A percentile compares a stretch with the other conserved stretches of the same genome.
phyloP scores from a whole-genome alignment of 1,140 invertebrate species.

The Leptinotarsa texana region DNA sequence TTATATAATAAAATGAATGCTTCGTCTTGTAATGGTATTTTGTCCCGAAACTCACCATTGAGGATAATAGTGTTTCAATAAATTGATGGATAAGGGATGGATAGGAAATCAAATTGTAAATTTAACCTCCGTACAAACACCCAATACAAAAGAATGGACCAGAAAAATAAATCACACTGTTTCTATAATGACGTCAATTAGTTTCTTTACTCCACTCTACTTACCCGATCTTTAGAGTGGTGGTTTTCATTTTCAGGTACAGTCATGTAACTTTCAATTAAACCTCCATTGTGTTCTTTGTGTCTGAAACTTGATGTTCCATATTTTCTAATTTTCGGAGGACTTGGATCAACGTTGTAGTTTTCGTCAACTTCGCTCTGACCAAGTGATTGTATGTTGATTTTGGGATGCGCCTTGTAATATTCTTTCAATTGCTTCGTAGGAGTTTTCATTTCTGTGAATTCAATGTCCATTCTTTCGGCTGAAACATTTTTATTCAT shows the following conservation, averaged over 20 bases:
- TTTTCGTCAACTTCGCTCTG: constrained; percentile 40
- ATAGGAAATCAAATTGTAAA: no score
- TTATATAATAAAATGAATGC: no score
- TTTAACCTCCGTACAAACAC: no score
- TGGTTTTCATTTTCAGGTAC: background rate
- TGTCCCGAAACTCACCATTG: no score
- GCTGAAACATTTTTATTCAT: constrained; percentile 44
- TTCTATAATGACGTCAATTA: no score
- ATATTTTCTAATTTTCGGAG: constrained; percentile 42
- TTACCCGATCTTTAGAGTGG: background rate
- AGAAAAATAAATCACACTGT: no score
- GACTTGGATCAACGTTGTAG: constrained; percentile 37
- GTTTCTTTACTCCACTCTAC: background rate
- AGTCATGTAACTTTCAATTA: constrained; percentile 39
- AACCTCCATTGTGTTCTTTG: constrained; percentile 42
- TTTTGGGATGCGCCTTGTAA: constrained; percentile 45
- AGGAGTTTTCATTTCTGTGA: constrained; percentile 56
- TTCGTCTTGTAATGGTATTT: no score
- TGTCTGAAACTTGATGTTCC: constrained; percentile 48
- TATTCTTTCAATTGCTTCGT: constrained; percentile 55
- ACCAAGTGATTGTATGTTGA: constrained; percentile 34
- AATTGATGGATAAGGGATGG: no score
- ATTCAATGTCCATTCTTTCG: constrained; percentile 55
- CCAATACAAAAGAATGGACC: no score
- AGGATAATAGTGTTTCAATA: no score